phyloP scores from a whole-genome alignment of 2,888 invertebrate genomes.

The Drosophila formosana region DNA sequence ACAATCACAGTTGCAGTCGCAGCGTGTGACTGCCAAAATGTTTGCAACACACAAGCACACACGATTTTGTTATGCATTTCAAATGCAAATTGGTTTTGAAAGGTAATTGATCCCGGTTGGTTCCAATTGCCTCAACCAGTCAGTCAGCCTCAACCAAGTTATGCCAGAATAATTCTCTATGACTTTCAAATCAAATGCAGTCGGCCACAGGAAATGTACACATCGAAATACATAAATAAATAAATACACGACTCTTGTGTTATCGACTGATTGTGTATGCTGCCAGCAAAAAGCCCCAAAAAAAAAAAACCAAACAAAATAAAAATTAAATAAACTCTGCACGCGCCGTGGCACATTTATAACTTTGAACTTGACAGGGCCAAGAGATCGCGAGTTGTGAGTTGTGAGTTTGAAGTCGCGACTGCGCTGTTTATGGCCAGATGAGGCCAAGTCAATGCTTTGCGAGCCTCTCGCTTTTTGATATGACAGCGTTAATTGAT shows the following conservation, averaged over 20 bases:
- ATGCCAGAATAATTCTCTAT: constrained; percentile 70
- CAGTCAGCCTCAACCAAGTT: no score
- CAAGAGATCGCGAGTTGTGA: constrained; percentile 30
- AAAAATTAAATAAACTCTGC: constrained; percentile 69
- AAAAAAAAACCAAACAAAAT: constrained; percentile 13
- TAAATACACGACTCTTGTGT: constrained; percentile 35
- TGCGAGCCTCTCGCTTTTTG: constrained; percentile 31
- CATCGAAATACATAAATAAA: constrained; percentile 13
- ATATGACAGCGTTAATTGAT: constrained; percentile 77
- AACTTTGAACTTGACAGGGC: constrained; percentile 80
- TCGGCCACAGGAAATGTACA: constrained; percentile 59
- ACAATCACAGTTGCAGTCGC: no score
- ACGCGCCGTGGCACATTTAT: constrained; percentile 73
- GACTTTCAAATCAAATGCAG: constrained; percentile 66
- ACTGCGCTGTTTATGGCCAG: constrained; percentile 9
- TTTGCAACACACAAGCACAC: constrained; percentile 50
- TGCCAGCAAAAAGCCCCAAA: constrained; percentile 39
- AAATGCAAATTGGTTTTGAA: constrained; percentile 81
- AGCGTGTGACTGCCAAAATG: constrained; percentile 78
- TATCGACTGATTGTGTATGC: constrained; percentile 68
- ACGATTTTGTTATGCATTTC: constrained; percentile 79
- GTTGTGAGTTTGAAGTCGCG: constrained; percentile 13
- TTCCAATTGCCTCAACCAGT: constrained; percentile 14
- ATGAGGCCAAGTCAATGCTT: neutral
- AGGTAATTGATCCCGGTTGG: constrained; percentile 72